These are phyloP conservation scores for Aspidoscelis tigris DNA, from an alignment of 2,113 vertebrate species.

Conservation along the genomic window DNA sequence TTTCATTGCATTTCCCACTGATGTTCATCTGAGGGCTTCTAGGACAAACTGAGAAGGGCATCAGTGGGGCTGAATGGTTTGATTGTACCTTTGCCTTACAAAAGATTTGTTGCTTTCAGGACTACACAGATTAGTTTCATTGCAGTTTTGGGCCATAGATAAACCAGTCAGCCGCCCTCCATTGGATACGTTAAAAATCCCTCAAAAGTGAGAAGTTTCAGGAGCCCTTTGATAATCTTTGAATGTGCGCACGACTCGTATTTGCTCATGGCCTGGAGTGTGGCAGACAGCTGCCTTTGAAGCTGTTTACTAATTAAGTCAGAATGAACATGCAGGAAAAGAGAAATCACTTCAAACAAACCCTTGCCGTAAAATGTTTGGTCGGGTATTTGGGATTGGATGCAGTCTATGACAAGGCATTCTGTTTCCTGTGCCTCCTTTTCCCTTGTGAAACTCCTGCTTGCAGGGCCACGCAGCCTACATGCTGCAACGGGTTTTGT, in stretches of 20 bases:
- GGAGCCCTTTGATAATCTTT: slow-evolving; percentile 15
- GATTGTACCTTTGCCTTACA: neutral
- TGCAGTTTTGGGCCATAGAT: neutral
- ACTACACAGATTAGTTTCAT: neutral
- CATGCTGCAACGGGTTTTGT: slow-evolving; percentile 16
- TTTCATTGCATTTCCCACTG: neutral
- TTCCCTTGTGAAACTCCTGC: neutral
- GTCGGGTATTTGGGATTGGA: neutral
- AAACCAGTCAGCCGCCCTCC: slow-evolving; percentile 17
- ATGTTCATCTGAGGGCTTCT: neutral
- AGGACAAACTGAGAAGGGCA: neutral
- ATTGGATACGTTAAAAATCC: slow-evolving; percentile 25
- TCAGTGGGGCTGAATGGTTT: neutral
- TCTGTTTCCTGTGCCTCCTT: too few species aligned
- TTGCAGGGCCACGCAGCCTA: slow-evolving; percentile 1
- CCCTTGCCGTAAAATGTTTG: slow-evolving; percentile 6
- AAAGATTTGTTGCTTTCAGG: neutral
- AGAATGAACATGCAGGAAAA: slow-evolving; percentile 67
- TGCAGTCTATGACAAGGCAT: neutral
- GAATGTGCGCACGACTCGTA: slow-evolving; percentile 37
- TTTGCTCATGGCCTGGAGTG: slow-evolving; percentile 55
- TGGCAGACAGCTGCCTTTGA: slow-evolving; percentile 65
- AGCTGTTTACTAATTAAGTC: slow-evolving; percentile 73
- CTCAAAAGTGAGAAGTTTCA: neutral
- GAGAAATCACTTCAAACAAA: slow-evolving; percentile 67